Evolutionary conservation across 2,113 vertebrate species (phyloP).

Genomic region (Leuciscus idus): DNA sequence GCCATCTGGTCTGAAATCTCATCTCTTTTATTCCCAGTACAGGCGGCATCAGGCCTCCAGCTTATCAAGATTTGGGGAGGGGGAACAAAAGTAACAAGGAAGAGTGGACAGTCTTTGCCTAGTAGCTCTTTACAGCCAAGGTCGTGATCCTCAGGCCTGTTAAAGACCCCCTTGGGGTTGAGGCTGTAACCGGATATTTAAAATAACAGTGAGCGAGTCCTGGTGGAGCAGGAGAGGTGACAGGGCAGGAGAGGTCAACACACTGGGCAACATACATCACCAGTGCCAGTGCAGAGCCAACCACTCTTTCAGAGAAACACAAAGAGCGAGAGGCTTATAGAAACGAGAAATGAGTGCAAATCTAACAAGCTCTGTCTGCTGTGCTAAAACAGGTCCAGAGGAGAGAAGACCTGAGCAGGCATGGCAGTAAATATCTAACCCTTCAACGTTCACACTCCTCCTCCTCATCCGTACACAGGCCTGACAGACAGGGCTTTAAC

Average conservation of each 20-base stretch:
- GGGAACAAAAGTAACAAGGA: constrained; percentile 50
- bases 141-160: constrained; percentile 73
- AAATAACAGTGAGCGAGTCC: constrained; percentile 75
- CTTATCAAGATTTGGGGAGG: constrained; percentile 9
- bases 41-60: background rate
- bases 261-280: constrained; percentile 48
- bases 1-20: background rate
- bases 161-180: constrained; percentile 80
- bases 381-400: constrained; percentile 3
- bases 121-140: constrained; percentile 78
- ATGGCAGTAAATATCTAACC: constrained; percentile 50
- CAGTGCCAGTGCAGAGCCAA: constrained; percentile 2
- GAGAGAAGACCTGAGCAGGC: background rate
- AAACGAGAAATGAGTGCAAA: background rate
- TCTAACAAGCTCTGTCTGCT: background rate
- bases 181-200: constrained; percentile 78
- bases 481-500: constrained; percentile 41
- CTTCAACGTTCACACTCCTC: constrained; percentile 25
- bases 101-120: constrained; percentile 71
- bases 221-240: constrained; percentile 56
- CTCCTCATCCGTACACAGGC: constrained; percentile 43
- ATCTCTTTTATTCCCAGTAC: background rate
- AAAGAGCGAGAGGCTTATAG: background rate
- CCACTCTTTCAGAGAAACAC: background rate
- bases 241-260: constrained; percentile 63